Conservation (phyloP, 37 sponge, comb jelly and placozoan species). For the Theonella swinhoei region DNA sequence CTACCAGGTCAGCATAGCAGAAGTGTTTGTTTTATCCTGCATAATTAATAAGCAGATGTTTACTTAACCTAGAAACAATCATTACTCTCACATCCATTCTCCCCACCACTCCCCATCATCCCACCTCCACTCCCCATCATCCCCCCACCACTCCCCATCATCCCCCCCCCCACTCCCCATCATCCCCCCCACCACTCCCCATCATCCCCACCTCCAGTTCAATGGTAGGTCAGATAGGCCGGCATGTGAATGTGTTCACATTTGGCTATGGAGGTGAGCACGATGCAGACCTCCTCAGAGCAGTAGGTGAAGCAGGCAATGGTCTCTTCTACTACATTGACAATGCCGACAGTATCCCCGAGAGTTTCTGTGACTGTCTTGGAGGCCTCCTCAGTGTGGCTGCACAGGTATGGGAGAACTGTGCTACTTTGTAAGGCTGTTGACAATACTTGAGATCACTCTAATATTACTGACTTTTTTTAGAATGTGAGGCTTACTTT, state of each 20-base stretch:
- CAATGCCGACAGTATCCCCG: slow-evolving; percentile 90
- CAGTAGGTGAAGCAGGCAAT: slow-evolving; percentile 84
- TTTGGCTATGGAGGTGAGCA: slow-evolving; percentile 91
- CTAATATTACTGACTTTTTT: not conserved
- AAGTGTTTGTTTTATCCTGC: not conserved
- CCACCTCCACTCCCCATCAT: too few species aligned
- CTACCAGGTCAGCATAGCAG: slow-evolving; percentile 71
- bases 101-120: not conserved
- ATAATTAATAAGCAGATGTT: not conserved
- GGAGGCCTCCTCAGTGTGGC: slow-evolving; percentile 95
- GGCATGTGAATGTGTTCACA: slow-evolving; percentile 91
- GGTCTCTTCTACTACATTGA: slow-evolving; percentile 93
- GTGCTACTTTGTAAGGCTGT: not conserved
- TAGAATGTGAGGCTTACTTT: slow-evolving; percentile 75
- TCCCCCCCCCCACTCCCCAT: too few species aligned
- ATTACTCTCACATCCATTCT: not conserved
- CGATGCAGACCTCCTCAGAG: slow-evolving; percentile 73
- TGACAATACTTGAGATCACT: not conserved
- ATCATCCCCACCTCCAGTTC: slow-evolving; percentile 59
- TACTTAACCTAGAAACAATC: not conserved
- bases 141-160: too few species aligned
- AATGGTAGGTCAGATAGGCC: slow-evolving; percentile 77
- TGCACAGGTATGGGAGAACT: slow-evolving; percentile 74
- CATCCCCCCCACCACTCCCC: too few species aligned
- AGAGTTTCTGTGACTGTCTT: slow-evolving; percentile 96